Evolutionary conservation across 1,140 invertebrate genomes (phyloP).

Genomic region (Hypothenemus hampei): DNA sequence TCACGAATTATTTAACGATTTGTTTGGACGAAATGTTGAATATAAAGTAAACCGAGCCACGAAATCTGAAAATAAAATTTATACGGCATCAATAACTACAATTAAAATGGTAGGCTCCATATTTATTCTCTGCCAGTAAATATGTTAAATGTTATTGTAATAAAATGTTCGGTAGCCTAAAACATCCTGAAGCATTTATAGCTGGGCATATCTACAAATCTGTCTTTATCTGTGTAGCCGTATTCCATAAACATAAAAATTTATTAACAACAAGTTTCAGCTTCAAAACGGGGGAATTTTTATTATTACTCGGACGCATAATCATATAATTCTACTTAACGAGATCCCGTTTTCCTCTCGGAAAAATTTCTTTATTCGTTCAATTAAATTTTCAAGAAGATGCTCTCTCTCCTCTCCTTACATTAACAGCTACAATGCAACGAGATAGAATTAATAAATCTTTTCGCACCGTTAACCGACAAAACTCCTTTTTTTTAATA

Average conservation of each 20-base stretch:
- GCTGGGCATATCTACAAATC: slow-evolving; percentile 18
- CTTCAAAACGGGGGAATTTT: slow-evolving; percentile 20
- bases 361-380: no score
- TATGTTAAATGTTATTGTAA: slow-evolving; percentile 24
- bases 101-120: no score
- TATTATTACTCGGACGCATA: slow-evolving; percentile 17
- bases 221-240: slow-evolving; percentile 15
- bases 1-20: no score
- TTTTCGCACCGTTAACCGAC: no score
- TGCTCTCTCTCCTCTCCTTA: neutral
- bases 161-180: slow-evolving; percentile 9
- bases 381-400: slow-evolving; percentile 2
- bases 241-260: slow-evolving; percentile 27
- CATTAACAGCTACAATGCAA: no score
- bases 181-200: slow-evolving; percentile 5
- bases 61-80: no score
- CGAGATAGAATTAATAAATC: no score
- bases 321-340: slow-evolving; percentile 23
- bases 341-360: slow-evolving; percentile 1
- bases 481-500: slow-evolving; percentile 1
- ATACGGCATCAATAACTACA: no score
- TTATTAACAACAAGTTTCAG: slow-evolving; percentile 16
- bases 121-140: slow-evolving; percentile 14
- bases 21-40: no score
- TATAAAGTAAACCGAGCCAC: no score